Evolutionary conservation across 1,140 invertebrate species (phyloP), one percentile per base, ranked within the genome.

Genomic region (Zaprionus kolodkinae): DNA sequence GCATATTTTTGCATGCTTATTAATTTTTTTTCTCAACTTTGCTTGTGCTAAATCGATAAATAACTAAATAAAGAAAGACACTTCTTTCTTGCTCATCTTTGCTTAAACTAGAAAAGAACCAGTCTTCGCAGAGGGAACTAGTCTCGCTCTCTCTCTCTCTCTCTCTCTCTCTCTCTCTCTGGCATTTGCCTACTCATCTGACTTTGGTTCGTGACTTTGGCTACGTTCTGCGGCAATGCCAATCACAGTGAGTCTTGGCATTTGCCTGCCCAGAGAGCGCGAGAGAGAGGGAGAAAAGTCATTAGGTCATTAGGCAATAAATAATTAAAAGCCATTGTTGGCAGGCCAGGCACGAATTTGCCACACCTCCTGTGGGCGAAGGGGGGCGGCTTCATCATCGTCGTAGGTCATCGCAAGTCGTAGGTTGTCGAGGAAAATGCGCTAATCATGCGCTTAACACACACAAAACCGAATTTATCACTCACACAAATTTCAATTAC

Each of bases 231-330:
- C 35, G 43, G 66, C 56, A 45, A 15, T 21, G 57, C 43, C 62
- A 72, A 72, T 75, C 60, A 71, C 36, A 54, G 30, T 60, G 61
- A 43, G 43, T 40, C 50, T 43, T 65, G 48, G 54, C 10, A 60
- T 60, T 40, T 40, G 38, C 38, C 38, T 65, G 63, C 56, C 55
- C 48, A 59, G 54, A 33, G 30, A 33, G 3, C 1, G 62, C 1
- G 21, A 21, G 21, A 21, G 21, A 21, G 21, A 21, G 21, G 21
- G 35, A 21, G 74, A 54, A 72, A 78, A 74, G 76, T 74, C 76
- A 78, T 78, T 77, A 73, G 75, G 62, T 73, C 75, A 77, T 72
- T 77, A 74, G 65, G 72, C 76, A 78, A 74, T 78, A 78, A 78
- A 78, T 74, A 78, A 78, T 78, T 78, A 78, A 74, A 78, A 69